Conservation (phyloP, 1,140 invertebrate species). For the Magallana gigas region DNA sequence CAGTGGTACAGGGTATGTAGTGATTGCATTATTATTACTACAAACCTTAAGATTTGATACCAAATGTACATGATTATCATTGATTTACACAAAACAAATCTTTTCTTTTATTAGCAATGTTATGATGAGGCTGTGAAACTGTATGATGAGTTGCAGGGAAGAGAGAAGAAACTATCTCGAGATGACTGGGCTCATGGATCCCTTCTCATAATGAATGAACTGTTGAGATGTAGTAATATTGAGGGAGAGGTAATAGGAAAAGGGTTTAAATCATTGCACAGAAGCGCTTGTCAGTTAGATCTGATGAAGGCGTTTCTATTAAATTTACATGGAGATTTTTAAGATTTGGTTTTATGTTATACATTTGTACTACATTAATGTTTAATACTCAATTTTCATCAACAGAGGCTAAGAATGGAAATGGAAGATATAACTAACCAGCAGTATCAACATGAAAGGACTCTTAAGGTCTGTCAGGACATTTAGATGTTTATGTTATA, state of each 20-base stretch:
- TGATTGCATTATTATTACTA: background rate
- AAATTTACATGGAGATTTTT: too few relatives aligned
- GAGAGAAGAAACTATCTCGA: constrained; percentile 88
- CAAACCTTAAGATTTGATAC: background rate
- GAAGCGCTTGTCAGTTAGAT: too few relatives aligned
- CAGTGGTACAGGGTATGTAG: constrained; percentile 87
- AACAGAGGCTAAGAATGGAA: constrained; percentile 73
- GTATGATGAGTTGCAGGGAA: constrained; percentile 85
- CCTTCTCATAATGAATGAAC: constrained; percentile 95
- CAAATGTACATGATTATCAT: too few relatives aligned
- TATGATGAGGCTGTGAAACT: constrained; percentile 92
- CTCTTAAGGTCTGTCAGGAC: constrained; percentile 68
- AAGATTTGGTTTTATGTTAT: too few relatives aligned
- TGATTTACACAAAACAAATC: background rate
- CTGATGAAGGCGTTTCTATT: too few relatives aligned
- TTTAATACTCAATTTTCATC: constrained; percentile 37
- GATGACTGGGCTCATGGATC: constrained; percentile 97
- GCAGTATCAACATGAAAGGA: constrained; percentile 74
- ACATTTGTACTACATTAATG: background rate
- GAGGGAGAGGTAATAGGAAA: constrained; percentile 85
- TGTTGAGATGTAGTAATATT: constrained; percentile 94
- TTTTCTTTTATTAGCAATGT: constrained; percentile 85
- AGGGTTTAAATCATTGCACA: too few relatives aligned
- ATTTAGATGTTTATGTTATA: background rate
- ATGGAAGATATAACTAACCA: constrained; percentile 76